A percentile compares a stretch with the other conserved stretches of the same genome.
Evolutionary conservation across 2,888 invertebrate genomes (phyloP).

Genomic region (Tenthredo amoena): DNA sequence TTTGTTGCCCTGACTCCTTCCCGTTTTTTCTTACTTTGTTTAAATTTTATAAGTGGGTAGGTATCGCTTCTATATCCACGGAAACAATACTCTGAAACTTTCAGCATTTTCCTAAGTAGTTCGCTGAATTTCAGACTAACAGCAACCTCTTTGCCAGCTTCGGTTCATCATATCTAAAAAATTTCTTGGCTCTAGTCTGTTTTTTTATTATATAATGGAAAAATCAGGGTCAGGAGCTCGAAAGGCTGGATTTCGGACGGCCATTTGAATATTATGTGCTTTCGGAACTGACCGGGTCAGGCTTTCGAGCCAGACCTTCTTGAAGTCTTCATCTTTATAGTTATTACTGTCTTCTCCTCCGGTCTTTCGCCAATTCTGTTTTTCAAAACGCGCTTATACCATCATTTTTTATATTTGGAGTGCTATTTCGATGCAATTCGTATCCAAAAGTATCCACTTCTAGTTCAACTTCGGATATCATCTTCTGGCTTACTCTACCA

Average conservation of each 20-base stretch:
- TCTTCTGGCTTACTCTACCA: not conserved
- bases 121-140: not conserved
- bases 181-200: not conserved
- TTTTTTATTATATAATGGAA: not conserved
- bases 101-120: not conserved
- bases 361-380: not conserved
- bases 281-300: conserved; percentile 10
- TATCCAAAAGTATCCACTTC: not conserved
- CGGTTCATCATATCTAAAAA: not conserved
- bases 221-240: not conserved
- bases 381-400: not conserved
- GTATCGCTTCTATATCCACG: not conserved
- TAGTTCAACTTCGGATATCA: not conserved
- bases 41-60: not conserved
- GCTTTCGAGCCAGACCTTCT: not conserved
- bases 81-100: not conserved
- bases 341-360: not conserved
- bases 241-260: not conserved
- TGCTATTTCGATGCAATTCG: not conserved
- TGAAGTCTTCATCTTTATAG: not conserved
- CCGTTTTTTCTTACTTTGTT: not conserved
- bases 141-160: not conserved
- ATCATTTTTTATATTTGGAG: not conserved
- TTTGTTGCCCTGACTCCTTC: not conserved
- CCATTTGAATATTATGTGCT: not conserved